Conservation (phyloP, 2,797 vertebrate genomes). For the Sebastes diploproa region DNA sequence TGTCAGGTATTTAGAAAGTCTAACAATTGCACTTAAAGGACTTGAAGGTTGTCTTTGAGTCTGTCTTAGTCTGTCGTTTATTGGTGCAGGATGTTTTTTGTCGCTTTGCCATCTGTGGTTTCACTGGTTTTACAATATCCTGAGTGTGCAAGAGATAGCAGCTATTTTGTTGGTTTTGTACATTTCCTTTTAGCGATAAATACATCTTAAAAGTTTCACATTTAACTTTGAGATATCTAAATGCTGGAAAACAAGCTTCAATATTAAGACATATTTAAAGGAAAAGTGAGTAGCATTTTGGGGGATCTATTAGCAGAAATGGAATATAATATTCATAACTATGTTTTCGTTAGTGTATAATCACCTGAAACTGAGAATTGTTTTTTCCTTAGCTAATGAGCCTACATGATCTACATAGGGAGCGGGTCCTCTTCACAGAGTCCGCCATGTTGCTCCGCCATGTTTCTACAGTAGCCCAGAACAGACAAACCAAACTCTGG, state of each 20-base stretch:
- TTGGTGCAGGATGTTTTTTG: not conserved
- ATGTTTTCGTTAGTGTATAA: no score
- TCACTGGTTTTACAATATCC: not conserved
- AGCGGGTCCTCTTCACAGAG: no score
- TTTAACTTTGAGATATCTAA: not conserved
- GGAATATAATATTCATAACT: no score
- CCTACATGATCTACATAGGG: no score
- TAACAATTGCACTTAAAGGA: not conserved
- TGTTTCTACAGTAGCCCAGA: no score
- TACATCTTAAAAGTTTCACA: not conserved
- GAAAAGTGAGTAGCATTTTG: no score
- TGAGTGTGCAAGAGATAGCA: not conserved
- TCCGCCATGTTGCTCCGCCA: accelerated
- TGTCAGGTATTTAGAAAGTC: not conserved
- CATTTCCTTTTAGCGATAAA: not conserved
- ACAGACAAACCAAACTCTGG: no score
- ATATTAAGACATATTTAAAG: not conserved
- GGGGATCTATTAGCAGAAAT: no score
- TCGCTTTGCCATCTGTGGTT: not conserved
- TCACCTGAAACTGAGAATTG: no score
- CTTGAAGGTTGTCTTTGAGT: not conserved
- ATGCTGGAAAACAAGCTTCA: not conserved
- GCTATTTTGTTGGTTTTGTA: not conserved
- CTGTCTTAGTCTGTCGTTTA: not conserved
- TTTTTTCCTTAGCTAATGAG: no score